Percentiles rank a stretch among this genome's conserved stretches.
phyloP scores from a whole-genome alignment of 2,797 vertebrate genomes.

The Ctenopoma multispine region DNA sequence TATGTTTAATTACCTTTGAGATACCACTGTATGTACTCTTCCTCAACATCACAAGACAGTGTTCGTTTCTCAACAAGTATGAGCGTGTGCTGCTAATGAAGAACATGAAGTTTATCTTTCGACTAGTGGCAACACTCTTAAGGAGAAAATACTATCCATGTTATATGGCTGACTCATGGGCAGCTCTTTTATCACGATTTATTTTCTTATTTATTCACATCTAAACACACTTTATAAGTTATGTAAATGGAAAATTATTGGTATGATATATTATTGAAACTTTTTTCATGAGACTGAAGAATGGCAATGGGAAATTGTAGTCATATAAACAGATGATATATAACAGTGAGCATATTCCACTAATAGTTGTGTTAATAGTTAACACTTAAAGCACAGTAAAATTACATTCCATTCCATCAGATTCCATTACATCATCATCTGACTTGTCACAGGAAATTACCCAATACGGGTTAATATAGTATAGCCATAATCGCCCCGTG shows the following conservation, averaged over 20 bases:
- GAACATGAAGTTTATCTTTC: constrained; percentile 69
- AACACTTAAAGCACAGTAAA: constrained; percentile 71
- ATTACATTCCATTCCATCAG: too few relatives aligned
- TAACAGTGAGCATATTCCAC: constrained; percentile 53
- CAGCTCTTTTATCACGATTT: constrained; percentile 27
- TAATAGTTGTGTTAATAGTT: constrained; percentile 70
- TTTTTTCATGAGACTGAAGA: constrained; percentile 12
- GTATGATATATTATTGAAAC: background rate
- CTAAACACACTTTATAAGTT: constrained; percentile 1
- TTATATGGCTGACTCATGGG: constrained; percentile 41
- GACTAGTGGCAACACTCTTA: constrained; percentile 58
- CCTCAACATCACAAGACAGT: constrained; percentile 74
- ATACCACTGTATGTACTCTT: constrained; percentile 72
- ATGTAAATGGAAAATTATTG: background rate
- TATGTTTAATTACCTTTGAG: constrained; percentile 81
- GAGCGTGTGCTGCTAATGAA: constrained; percentile 51
- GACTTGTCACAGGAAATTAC: constrained; percentile 74
- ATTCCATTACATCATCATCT: constrained; percentile 78
- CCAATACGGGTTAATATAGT: constrained; percentile 79
- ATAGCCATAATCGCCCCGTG: constrained; percentile 68
- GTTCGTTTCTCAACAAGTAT: constrained; percentile 69
- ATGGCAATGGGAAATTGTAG: background rate
- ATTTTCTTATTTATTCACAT: constrained; percentile 27
- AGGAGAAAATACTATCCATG: constrained; percentile 38
- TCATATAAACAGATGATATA: constrained; percentile 49